Evolutionary conservation across 2,113 vertebrate species (phyloP), one percentile per base, ranked within the genome.

Genomic region (Poecile atricapillus): DNA sequence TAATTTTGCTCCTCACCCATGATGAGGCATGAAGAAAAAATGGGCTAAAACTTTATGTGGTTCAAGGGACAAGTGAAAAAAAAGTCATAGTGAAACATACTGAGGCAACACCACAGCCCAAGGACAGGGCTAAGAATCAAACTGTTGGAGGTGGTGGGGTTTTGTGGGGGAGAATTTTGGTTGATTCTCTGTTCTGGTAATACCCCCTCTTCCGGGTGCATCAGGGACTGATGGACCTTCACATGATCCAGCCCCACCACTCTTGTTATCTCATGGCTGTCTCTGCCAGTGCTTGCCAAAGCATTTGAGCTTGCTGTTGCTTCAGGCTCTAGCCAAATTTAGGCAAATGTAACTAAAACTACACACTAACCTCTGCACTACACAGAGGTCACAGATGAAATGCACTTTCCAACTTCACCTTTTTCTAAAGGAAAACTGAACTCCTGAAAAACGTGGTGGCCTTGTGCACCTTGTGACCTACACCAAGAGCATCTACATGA

Each of bases 221-320:
- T 5, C 28, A 0, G 0, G 41, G 33, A 60, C 17, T 0, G 2
- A 46, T 2, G 13, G 25, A 80, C 30, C 28, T 89, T 50, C 4
- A 1, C 0, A 2, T 53, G 47, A 82, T 33, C 60, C 49, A 88
- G 44, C 49, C 44, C 49, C 1, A 4, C 0, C 2, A 14, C 41
- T 83, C 56, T 31, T 22, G 5, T 47, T 53, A 5, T 81, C 9
- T 81, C 43, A 16, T 3, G 41, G 49, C 11, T 27, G 25, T 33
- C 63, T n/a, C 21, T 86, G 65, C 62, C 63, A 68, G 30, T 3
- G 2, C 31, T 80, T 83, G 31, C 47, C 3, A 4, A 73, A 62
- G 28, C 5, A 33, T 47, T 64, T 2, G 3, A 46, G 28, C 55
- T 86, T 62, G 55, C n/a, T 69, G 13, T 46, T 83, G 19, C 67